A percentile compares a stretch with the other conserved stretches of the same genome.
Evolutionary conservation across 2,113 vertebrate genomes (phyloP).

Genomic region (Hemiscyllium ocellatum): DNA sequence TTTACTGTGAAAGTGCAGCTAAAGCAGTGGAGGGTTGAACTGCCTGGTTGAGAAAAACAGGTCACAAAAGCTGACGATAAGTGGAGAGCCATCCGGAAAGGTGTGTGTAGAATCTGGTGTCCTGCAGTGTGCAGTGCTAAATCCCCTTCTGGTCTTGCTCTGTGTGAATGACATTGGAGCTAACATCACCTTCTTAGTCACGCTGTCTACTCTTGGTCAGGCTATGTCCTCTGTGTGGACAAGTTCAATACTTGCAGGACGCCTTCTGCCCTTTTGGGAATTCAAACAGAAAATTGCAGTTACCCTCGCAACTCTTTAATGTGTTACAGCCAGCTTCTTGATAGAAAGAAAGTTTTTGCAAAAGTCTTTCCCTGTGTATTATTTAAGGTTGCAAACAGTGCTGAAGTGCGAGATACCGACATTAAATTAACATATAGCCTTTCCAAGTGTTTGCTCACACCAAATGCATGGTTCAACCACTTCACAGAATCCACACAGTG

Average conservation of each 20-base stretch:
- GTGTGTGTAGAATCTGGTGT: background rate
- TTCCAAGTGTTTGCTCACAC: background rate
- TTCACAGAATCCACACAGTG: background rate
- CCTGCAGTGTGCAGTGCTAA: background rate
- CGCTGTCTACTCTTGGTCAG: background rate
- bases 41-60: conserved; percentile 5
- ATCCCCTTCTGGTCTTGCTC: background rate
- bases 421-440: background rate
- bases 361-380: too few species aligned
- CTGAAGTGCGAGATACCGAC: background rate
- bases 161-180: background rate
- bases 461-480: background rate
- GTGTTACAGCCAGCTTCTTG: background rate
- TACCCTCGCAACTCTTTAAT: background rate
- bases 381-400: background rate
- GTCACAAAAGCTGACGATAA: background rate
- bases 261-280: background rate
- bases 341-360: background rate
- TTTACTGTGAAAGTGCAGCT: background rate
- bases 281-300: background rate
- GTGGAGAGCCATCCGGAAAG: background rate
- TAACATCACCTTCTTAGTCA: background rate
- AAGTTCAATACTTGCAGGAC: too few species aligned
- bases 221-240: background rate
- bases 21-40: background rate